phyloP scores from a whole-genome alignment of 2,888 invertebrate genomes.

The Cataglyphis livida region DNA sequence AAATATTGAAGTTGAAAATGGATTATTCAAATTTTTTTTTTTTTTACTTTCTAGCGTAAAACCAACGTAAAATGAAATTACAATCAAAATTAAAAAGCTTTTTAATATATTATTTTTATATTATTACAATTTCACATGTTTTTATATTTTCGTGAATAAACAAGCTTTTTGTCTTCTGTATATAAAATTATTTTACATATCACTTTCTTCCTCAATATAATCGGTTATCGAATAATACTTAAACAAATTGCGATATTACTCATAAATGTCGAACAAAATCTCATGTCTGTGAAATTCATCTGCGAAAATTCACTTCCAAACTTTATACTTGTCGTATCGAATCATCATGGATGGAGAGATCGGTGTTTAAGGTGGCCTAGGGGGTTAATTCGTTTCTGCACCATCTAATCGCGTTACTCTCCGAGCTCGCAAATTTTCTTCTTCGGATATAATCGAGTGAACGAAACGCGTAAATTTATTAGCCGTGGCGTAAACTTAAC shows the following conservation, averaged over 20 bases:
- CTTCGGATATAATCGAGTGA: conserved; percentile 65
- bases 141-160: background rate
- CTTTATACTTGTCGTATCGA: conserved; percentile 20
- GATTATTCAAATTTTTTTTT: background rate
- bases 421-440: conserved; percentile 53
- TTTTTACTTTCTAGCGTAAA: background rate
- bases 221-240: background rate
- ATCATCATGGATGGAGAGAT: conserved; percentile 10
- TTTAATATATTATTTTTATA: background rate
- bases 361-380: conserved; percentile 43
- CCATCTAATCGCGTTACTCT: conserved; percentile 63
- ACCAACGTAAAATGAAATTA: background rate
- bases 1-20: conserved; percentile 5
- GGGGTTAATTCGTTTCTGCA: conserved; percentile 65
- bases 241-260: background rate
- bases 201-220: background rate
- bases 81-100: background rate
- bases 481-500: conserved; percentile 60
- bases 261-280: conserved; percentile 11
- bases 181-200: background rate
- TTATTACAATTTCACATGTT: background rate
- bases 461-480: conserved; percentile 63
- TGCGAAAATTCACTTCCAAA: background rate
- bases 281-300: background rate
- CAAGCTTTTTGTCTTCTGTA: background rate